phyloP scores from a whole-genome alignment of 30 jellyfish, hydroid and myxozoan species.

The Nemopilema nomurai region DNA sequence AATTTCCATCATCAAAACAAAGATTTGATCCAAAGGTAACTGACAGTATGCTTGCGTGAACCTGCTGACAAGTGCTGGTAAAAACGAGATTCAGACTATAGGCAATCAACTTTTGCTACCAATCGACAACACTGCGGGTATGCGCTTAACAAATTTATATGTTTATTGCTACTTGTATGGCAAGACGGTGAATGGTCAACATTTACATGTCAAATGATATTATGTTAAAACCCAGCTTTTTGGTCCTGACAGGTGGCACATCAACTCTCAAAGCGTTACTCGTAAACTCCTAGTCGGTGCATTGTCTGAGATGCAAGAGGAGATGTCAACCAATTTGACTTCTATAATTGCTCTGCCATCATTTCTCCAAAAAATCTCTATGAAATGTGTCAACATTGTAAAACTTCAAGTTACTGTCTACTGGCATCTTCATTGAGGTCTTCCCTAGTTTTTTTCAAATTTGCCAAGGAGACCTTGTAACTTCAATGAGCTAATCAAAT shows the following conservation, averaged over 20 bases:
- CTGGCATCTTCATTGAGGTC: too few species aligned
- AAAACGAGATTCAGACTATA: background rate
- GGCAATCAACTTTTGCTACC: background rate
- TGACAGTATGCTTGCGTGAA: background rate
- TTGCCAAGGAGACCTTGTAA: too few species aligned
- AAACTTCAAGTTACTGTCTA: too few species aligned
- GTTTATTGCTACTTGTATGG: slow-evolving; percentile 9
- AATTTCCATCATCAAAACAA: background rate
- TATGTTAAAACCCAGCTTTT: slow-evolving; percentile 1
- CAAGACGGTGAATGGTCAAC: background rate
- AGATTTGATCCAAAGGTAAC: background rate
- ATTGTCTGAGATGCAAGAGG: background rate
- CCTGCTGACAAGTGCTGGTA: background rate
- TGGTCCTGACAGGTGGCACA: slow-evolving; percentile 16
- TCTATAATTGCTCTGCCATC: background rate
- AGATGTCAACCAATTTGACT: background rate
- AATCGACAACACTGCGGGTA: slow-evolving; percentile 12
- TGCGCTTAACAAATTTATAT: slow-evolving; percentile 1
- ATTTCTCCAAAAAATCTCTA: too few species aligned
- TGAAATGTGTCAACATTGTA: too few species aligned
- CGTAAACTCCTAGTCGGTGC: slow-evolving; percentile 7
- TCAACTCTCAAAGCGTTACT: background rate
- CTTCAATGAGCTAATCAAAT: too few species aligned
- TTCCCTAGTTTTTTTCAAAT: too few species aligned
- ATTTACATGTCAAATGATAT: background rate